Evolutionary conservation across 2,113 vertebrate species (phyloP), one percentile per base, ranked within the genome.

Genomic region (Corythaeola cristata): DNA sequence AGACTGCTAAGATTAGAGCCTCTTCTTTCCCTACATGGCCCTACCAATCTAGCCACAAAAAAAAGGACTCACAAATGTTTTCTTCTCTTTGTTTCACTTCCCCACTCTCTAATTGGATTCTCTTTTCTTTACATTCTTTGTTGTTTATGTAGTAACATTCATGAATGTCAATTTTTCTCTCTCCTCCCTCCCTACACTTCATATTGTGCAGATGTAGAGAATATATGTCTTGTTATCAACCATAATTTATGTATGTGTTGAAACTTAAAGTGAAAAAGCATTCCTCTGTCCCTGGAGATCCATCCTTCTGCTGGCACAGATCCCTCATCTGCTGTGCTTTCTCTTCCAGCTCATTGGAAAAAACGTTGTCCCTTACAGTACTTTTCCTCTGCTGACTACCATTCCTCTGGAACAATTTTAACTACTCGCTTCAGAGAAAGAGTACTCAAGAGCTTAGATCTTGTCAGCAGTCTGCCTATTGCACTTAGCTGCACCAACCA

Each of bases 391-490:
- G 15, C 85, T 94, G 55, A 71, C 78, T 90, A 87, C 53, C 23
- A 33, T 27, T 64, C 52, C 47, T 53, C 78, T 89, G 85, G 62
- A 95, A 86, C 47, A 88, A 81, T 91, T 96, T 86, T 66, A 95
- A 81, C 49, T 68, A 37, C 47, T 69, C 45, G 28, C 22, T 93
- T 93, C 56, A 88, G 60, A 78, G 56, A 72, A 75, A 60, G 69
- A 89, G 30, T 22, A 68, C 44, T 93, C 0, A 0, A 87, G 80
- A 85, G 33, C 78, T 95, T 55, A 58, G 66, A 86, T 92, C 63
- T 89, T 73, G 56, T 64, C 92, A 97, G 68, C 74, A 85, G 49
- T 32, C 78, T 96, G 74, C 45, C 89, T 94, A 39, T 55, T 86
- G 75, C 44, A n/a, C 44, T 96, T 50, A 56, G 41, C 64, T 89